Base-by-base conservation (phyloP, 2,113 vertebrate genomes). In the Cranoglanis bouderius region DNA sequence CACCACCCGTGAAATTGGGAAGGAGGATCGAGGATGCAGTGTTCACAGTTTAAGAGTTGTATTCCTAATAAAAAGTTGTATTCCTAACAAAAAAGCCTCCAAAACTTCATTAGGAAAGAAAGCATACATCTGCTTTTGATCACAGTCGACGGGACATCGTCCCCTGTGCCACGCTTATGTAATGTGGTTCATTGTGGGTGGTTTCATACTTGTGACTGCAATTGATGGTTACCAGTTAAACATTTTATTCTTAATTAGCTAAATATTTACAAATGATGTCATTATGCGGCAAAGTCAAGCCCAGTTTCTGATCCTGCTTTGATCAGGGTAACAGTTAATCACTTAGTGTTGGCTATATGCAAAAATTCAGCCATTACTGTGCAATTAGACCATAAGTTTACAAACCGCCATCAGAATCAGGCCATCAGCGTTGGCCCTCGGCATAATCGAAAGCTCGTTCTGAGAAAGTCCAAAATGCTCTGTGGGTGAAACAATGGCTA, bases 51-150 rank as follows among this genome's bases (percentile, higher is more conserved):
- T 67, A 88, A 53, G 57, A 70, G 74, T 43, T 72, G 87, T 43
- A 75, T 51, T 80, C 82, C 78, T 43, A 87, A 87, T 63, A 74
- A 59, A 70, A 53, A n/a, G 59, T 29, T 84, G 59, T 51, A 49
- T 84, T 84, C 29, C 16, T 43, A 59, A 51, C 67, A 49, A 85
- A 88, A 84, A 81, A 26, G 51, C 55, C 70, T 70, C 46, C 74
- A 85, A 88, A 89, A 67, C 12, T 80, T 92, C 63, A 78, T 90
- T 86, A 89, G 70, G 59, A 84, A 86, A 24, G 72, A 88, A 86
- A 83, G 81, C 24, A 40, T 46, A 55, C 83, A 90, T 89, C 78
- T 82, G 81, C 85, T 89, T 90, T 85, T 84, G 46, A 86, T 61
- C 88, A 89, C 13, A 8, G 74, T 81, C 9, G 46, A 80, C 43